Base-by-base conservation (phyloP, 2,888 invertebrate genomes). In the Himalopsyche kuldschensis region DNA sequence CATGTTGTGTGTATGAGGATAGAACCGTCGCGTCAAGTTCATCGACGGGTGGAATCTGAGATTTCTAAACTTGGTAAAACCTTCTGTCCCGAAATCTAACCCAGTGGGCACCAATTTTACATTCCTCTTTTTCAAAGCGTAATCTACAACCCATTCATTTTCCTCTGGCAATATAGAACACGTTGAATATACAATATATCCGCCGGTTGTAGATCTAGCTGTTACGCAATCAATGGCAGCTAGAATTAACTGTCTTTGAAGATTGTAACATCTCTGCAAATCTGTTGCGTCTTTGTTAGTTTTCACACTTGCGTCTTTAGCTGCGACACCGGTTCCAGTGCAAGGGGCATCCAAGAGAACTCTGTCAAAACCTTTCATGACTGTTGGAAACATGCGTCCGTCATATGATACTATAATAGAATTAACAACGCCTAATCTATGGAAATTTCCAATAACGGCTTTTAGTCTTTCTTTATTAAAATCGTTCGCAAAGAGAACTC, bases 1-100 rank as follows among this genome's bases (percentile, higher is more conserved):
- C 96, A 99, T 97, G 89, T 99, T 99, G 89, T 99, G 98, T 3
- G 96, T 95, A 89, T 99, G 99, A 0, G 99, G 99, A 91, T 99
- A 99, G 91, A 97, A 98, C 80, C 99, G 93, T 89, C 95, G 94
- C 0, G 98, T 96, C 83, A 97, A 90, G 88, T 97, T 97, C 90
- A 99, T 90, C 15, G 96, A 95, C 0, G 97, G 97, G 90, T 99
- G 98, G 91, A 97, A 99, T 87, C 97, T 93, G 87, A 94, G 92
- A 86, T 96, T 95, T 80, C 96, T 93, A 88, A 95, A 99, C 90
- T 96, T 98, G 0, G 95, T 94, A 89, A 98, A 99, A 20, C 99
- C 99, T 88, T 98, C 97, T 24, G 95, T 95, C 24, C 99, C 99
- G 92, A 99, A 98, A 88, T 98, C 97, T 84, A 99, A 91, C 0